Base-by-base conservation (phyloP, 2,113 vertebrate species). In the Entelurus aequoreus region DNA sequence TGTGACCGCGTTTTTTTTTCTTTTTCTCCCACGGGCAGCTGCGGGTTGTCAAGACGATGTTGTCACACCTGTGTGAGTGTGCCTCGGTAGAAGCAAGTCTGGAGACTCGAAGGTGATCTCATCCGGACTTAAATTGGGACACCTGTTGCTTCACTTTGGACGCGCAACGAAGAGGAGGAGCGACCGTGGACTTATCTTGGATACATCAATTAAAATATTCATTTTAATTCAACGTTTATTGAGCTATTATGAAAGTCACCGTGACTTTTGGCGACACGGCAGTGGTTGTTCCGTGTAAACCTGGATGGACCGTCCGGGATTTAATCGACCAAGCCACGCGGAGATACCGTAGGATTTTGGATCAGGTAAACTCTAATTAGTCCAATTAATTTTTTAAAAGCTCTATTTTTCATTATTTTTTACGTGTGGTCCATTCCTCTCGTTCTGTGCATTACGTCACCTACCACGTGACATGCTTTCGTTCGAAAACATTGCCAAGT, bases 221-320 rank as follows among this genome's bases (percentile, higher is more conserved):
- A 15, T 13, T 21, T 6, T 16, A 6, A 62, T 12, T 37, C 15
- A 2, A 14, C 6, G 6, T 15, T 35, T 13, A 4, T 12, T 0
- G 6, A 54, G 55, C 19, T 1, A 77, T 54, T 54, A 97, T 97
- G 94, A 96, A 97, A 85, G 94, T 96, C 37, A 95, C 93, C 0
- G 94, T 96, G 14, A 94, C 87, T 56, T 96, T 97, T 72, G 93
- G 93, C 62, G 75, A 84, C 75, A 96, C 92, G 0, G 77, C 88
- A 4, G 93, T 96, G 70, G 94, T 97, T 65, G 94, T 97, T 48
- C 95, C 94, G 59, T 96, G 94, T 71, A 94, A 92, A 77, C 81
- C 88, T 48, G 92, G 85, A 40, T 93, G 91, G 91, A 91, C 86
- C 5, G 93, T 97, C 6, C 80, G 90, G 71, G 94, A 94, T 66